Base-by-base conservation (phyloP, 2,797 vertebrate species). In the Rousettus madagascariensis region DNA sequence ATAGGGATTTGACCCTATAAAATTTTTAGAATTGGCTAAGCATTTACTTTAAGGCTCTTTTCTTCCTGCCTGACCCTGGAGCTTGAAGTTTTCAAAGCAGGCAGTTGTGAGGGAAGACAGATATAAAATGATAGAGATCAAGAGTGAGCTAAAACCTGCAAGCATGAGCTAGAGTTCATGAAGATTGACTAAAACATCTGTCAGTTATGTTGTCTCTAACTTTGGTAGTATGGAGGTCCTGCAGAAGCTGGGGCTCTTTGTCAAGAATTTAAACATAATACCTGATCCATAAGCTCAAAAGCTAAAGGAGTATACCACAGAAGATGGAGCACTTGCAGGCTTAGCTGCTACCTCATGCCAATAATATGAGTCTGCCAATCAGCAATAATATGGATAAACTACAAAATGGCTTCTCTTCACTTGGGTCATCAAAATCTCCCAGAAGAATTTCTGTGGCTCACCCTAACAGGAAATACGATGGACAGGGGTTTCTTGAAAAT, bases 11-110 rank as follows among this genome's bases (percentile, higher is more conserved):
- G 38, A 82, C 1, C 2, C 30, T 77, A 74, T 1, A 38, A 19
- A 82, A 77, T 17, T 66, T n/a, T 72, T 84, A 86, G 38, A 86
- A 7, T 26, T 89, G 9, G 30, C 53, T 96, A 95, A 86, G 16
- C 22, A 78, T 26, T 55, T 41, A 69, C 7, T 78, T 38, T 88
- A 63, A 72, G 20, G 15, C 79, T 7, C 24, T 74, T 86, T n/a
- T 78, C 28, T 91, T 86, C n/a, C 8, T 68, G 8, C 79, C 16
- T 85, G 46, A 79, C 13, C 8, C 26, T 36, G 11, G 22, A 84
- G 1, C 3, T 84, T 38, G 9, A 90, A 80, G 43, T 80, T 66
- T 17, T 15, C 8, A 38, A 49, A 38, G 49, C 46, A 94, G 46
- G 36, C 11, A 86, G 22, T n/a, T 75, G 26, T 89, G 30, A 78